A percentile compares a stretch with the other conserved stretches of the same genome.
These are phyloP conservation scores for Hypsibius dujardini DNA, from an alignment of 1,140 invertebrate species.

Conservation along the genomic window DNA sequence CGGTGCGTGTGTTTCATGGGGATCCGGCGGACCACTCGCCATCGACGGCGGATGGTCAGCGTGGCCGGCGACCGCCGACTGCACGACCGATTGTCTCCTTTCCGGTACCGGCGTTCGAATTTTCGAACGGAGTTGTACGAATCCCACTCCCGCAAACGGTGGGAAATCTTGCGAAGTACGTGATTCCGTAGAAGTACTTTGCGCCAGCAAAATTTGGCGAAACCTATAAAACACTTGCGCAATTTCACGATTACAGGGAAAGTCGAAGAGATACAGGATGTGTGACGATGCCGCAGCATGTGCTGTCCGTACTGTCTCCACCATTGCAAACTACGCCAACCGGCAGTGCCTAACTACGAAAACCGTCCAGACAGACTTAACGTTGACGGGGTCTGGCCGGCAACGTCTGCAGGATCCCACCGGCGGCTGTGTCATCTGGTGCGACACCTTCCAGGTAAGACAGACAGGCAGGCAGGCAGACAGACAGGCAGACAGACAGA, in stretches of 20 bases:
- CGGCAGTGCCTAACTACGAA: not conserved
- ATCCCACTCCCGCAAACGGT: not conserved
- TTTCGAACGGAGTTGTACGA: conserved; percentile 10
- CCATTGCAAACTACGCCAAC: not conserved
- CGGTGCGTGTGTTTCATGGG: conserved; percentile 2
- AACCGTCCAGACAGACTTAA: not conserved
- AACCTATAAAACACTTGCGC: too few relatives aligned
- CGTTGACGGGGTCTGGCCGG: not conserved
- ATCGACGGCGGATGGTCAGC: conserved; percentile 14
- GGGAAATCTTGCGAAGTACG: not conserved
- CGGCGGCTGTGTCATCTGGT: conserved; percentile 7
- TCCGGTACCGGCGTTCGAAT: not conserved
- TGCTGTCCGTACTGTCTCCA: not conserved
- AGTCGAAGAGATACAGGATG: not conserved
- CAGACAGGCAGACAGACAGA: too few relatives aligned
- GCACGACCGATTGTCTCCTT: not conserved
- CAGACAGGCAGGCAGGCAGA: too few relatives aligned
- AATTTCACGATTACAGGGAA: conserved; percentile 13
- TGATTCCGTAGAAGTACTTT: not conserved
- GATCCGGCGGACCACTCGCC: not conserved
- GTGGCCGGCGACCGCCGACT: not conserved
- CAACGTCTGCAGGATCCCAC: conserved; percentile 3
- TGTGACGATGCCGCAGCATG: not conserved
- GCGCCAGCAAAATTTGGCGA: not conserved
- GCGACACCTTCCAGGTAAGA: conserved; percentile 9